Evolutionary conservation across 2,888 invertebrate genomes (phyloP).

Genomic region (Drosophila anomelani): DNA sequence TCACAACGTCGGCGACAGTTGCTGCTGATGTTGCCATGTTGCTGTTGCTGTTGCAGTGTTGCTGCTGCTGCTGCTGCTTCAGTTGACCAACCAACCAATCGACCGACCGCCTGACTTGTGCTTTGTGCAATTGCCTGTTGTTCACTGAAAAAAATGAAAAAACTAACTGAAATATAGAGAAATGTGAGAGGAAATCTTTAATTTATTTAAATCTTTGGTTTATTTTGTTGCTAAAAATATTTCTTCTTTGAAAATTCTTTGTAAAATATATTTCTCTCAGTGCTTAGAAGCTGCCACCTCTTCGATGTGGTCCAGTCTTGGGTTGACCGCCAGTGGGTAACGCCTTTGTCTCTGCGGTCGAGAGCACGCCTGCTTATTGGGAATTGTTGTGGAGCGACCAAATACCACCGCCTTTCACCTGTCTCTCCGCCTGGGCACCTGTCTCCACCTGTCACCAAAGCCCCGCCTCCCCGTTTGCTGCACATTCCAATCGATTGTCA

Average conservation of each 20-base stretch:
- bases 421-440: neutral
- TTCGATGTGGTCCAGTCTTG: neutral
- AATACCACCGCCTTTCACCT: constrained; percentile 2
- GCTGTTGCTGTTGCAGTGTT: constrained; percentile 7
- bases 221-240: neutral
- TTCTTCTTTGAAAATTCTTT: neutral
- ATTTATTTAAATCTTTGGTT: neutral
- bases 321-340: constrained; percentile 38
- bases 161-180: neutral
- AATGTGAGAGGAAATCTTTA: too few species aligned
- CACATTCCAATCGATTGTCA: constrained; percentile 54
- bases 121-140: constrained; percentile 59
- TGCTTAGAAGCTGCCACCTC: neutral
- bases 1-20: constrained; percentile 60
- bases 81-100: constrained; percentile 4
- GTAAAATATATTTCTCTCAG: neutral
- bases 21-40: constrained; percentile 44
- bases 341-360: constrained; percentile 54
- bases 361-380: constrained; percentile 42
- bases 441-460: neutral
- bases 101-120: constrained; percentile 38
- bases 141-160: constrained; percentile 9
- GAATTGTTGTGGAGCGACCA: constrained; percentile 24
- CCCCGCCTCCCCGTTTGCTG: constrained; percentile 8
- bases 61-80: constrained; percentile 13